A percentile compares a stretch with the other conserved stretches of the same genome.
phyloP scores from a whole-genome alignment of 2,797 vertebrate species.

The Pygocentrus nattereri region DNA sequence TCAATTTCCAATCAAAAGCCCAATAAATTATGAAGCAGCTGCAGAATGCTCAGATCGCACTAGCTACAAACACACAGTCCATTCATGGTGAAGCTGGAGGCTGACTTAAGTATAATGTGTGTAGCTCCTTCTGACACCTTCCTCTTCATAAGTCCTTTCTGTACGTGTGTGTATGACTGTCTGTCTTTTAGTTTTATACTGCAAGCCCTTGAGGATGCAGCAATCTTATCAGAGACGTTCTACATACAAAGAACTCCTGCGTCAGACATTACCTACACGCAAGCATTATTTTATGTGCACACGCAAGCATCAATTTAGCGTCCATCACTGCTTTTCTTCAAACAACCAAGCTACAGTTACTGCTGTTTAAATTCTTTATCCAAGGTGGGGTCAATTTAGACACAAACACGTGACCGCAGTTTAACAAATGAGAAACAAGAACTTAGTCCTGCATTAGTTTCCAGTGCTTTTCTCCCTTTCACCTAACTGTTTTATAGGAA shows the following conservation, averaged over 20 bases:
- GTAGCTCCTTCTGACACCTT: too few relatives aligned
- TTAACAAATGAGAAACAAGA: neutral
- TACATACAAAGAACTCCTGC: slow-evolving; percentile 26
- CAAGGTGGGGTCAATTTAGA: too few relatives aligned
- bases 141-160: neutral
- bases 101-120: neutral
- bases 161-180: neutral
- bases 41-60: neutral
- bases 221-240: slow-evolving; percentile 40
- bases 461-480: neutral
- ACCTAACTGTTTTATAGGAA: neutral
- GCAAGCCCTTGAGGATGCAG: slow-evolving; percentile 4
- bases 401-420: too few relatives aligned
- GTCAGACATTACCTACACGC: neutral
- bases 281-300: neutral
- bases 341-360: neutral
- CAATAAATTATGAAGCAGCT: slow-evolving; percentile 13
- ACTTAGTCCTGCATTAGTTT: neutral
- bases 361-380: neutral
- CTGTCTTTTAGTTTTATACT: neutral
- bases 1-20: neutral
- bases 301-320: neutral
- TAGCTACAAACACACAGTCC: slow-evolving; percentile 16
- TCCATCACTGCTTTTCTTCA: neutral
- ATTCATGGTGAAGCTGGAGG: neutral